Evolutionary conservation across 2,888 invertebrate species (phyloP).

Genomic region (Dasysyrphus tricinctus): DNA sequence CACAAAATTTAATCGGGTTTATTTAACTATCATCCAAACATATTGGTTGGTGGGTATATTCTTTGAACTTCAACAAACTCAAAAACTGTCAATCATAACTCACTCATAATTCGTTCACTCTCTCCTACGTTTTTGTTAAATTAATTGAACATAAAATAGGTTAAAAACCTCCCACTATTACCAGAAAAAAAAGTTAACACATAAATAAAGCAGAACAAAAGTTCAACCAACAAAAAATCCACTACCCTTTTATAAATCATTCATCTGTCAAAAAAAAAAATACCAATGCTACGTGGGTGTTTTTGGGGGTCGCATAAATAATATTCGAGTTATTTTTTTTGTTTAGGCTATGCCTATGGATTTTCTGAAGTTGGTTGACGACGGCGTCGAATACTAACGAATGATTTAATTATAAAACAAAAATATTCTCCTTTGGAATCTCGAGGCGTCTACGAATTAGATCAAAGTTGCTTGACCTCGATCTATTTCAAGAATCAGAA

Average conservation of each 20-base stretch:
- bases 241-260: constrained; percentile 40
- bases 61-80: too few species aligned
- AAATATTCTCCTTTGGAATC: constrained; percentile 27
- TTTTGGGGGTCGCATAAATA: constrained; percentile 14
- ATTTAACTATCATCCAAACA: too few species aligned
- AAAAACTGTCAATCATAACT: background rate
- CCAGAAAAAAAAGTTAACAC: background rate
- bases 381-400: background rate
- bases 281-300: constrained; percentile 26
- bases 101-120: background rate
- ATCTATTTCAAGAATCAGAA: constrained; percentile 65
- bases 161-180: constrained; percentile 39
- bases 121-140: constrained; percentile 20
- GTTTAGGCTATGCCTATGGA: background rate
- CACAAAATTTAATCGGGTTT: too few species aligned
- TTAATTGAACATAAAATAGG: constrained; percentile 37
- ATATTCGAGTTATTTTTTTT: background rate
- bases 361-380: constrained; percentile 25
- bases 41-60: too few species aligned
- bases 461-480: constrained; percentile 73
- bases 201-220: background rate
- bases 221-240: constrained; percentile 5
- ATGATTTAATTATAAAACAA: constrained; percentile 18
- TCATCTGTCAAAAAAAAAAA: constrained; percentile 43
- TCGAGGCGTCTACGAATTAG: constrained; percentile 50